These are phyloP conservation scores for Armadillidium nasatum DNA, from an alignment of 1,140 invertebrate species.

Conservation along the genomic window DNA sequence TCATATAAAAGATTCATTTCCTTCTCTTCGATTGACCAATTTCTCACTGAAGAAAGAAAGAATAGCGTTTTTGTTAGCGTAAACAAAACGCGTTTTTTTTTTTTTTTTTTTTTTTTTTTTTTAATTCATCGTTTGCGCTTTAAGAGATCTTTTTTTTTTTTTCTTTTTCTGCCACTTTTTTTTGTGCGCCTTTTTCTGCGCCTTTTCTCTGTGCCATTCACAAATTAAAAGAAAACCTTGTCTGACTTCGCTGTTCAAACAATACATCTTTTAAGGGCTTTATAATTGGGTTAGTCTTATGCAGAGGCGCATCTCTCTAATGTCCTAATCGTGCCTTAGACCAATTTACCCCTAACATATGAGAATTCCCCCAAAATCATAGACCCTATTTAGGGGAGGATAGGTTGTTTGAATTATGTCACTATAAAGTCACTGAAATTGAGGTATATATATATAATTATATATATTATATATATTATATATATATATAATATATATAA, in stretches of 20 bases:
- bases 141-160: background rate
- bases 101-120: too few relatives aligned
- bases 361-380: background rate
- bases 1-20: background rate
- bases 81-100: too few relatives aligned
- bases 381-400: background rate
- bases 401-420: background rate
- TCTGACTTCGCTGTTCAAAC: background rate
- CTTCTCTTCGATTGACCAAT: background rate
- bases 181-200: background rate
- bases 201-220: background rate
- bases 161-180: background rate
- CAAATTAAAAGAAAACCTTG: background rate
- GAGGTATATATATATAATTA: too few relatives aligned
- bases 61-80: too few relatives aligned
- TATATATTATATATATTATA: too few relatives aligned
- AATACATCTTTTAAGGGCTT: background rate
- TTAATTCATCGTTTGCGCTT: background rate
- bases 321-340: background rate
- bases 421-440: too few relatives aligned
- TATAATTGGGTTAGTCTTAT: constrained; percentile 3
- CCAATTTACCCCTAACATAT: constrained; percentile 8
- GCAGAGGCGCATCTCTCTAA: background rate
- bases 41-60: background rate
- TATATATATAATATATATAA: too few relatives aligned